Evolutionary conservation across 53 echinoderm and acorn worm genomes (phyloP), one percentile per base, ranked within the genome.

Genomic region (Holothuria scabra): DNA sequence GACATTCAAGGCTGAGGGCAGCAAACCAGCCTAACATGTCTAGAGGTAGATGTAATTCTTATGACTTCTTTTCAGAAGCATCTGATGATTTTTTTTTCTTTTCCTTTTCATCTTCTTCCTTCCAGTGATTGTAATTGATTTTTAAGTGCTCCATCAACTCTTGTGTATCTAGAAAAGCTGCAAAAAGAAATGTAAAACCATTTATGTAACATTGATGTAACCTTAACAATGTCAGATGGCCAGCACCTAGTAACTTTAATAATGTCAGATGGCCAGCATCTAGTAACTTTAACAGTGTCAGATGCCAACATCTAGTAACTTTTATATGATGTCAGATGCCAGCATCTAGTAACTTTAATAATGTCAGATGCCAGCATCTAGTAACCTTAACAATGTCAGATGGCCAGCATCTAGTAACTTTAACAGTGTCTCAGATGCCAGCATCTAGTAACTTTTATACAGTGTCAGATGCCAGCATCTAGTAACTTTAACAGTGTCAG

Each of bases 91-190:
- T 89, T 65, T 67, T 84, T 70, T 82, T 75, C 49, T 89, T 56
- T 35, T 94, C 94, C 21, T 93, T 91, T 35, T 92, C 89, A 34
- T 97, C 97, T 48, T 92, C 85, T n/a, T 82, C 90, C 56, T 90
- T 94, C 97, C 97, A 97, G 84, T 86, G 92, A 30, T 87, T 94
- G 79, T 97, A 94, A 82, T 97, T 97, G 81, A 71, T 81, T 19
- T 92, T 90, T 20, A 97, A 91, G 37, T 97, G 92, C 44, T 92
- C 93, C 79, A 93, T 97, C n/a, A 97, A 81, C 30, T 97, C 97
- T 3, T 92, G 90, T 57, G 92, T 89, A 88, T 97, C 97, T 2
- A 87, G 67, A 62, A 97, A 97, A 22, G 92, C 97, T 97, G 90
- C 20, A 49, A 22, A 68, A 31, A 59, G 30, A 41, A 76, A 76